Conservation (phyloP, 2,888 invertebrate genomes). For the Coleophora deauratella region DNA sequence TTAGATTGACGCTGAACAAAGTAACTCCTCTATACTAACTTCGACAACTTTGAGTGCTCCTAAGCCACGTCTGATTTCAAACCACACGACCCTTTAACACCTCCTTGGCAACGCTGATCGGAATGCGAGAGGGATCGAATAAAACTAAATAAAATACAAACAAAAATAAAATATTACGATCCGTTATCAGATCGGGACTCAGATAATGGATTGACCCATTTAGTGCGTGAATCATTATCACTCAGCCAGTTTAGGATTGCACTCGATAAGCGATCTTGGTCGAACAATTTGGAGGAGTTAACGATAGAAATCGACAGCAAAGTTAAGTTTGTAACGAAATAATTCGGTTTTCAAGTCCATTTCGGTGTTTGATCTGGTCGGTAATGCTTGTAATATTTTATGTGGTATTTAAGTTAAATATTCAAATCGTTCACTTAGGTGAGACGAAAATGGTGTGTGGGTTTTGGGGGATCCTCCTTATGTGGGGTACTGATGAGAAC, state of each 20-base stretch:
- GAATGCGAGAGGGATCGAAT: constrained; percentile 47
- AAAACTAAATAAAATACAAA: constrained; percentile 42
- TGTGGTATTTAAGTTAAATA: too few relatives aligned
- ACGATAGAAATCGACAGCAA: constrained; percentile 2
- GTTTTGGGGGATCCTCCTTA: too few relatives aligned
- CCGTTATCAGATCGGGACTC: constrained; percentile 59
- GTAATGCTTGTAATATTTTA: too few relatives aligned
- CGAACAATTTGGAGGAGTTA: not conserved
- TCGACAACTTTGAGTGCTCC: too few relatives aligned
- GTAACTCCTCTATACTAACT: too few relatives aligned
- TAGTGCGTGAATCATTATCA: constrained; percentile 52
- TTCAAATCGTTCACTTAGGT: too few relatives aligned
- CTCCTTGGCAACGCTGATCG: constrained; percentile 23
- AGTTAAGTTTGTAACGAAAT: constrained; percentile 3
- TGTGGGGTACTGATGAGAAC: too few relatives aligned
- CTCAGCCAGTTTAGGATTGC: constrained; percentile 24
- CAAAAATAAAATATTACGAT: constrained; percentile 46
- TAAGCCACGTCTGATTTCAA: constrained; percentile 27
- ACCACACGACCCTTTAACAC: not conserved
- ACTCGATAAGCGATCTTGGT: constrained; percentile 6
- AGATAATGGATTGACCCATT: constrained; percentile 70
- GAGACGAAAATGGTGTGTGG: too few relatives aligned
- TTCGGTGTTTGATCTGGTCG: constrained; percentile 13
- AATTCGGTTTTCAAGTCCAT: constrained; percentile 5
- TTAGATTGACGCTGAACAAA: too few relatives aligned